phyloP scores from a whole-genome alignment of 2,797 vertebrate genomes.

The Pelochelys cantorii region DNA sequence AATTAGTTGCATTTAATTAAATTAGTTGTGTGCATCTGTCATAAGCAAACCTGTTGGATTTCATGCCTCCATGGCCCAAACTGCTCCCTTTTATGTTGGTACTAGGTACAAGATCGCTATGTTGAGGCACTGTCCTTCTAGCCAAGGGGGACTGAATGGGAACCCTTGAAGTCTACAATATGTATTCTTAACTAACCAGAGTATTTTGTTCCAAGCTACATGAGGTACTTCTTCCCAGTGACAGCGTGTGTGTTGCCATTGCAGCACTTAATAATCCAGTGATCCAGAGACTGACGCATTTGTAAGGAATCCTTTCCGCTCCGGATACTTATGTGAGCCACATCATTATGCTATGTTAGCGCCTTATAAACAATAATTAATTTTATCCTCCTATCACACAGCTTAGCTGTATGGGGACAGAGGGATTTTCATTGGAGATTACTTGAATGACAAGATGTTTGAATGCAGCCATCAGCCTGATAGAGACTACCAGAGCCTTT shows the following conservation, averaged over 20 bases:
- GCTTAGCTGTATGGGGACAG: accelerated
- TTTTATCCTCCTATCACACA: not conserved
- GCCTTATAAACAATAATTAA: not conserved
- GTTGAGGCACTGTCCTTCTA: not conserved
- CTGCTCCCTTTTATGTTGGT: accelerated
- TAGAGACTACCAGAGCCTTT: not conserved
- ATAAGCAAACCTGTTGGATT: not conserved
- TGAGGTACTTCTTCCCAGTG: not conserved
- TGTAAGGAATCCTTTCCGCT: not conserved
- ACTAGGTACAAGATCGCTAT: not conserved
- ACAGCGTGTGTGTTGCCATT: not conserved
- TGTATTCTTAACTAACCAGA: not conserved
- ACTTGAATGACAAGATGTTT: not conserved
- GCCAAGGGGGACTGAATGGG: not conserved
- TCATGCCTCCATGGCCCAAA: not conserved
- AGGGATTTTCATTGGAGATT: not conserved
- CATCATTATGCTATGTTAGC: not conserved
- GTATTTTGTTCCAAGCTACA: accelerated
- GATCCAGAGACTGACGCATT: not conserved
- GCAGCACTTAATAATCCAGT: not conserved
- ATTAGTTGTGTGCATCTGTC: not conserved
- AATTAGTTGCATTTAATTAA: not conserved
- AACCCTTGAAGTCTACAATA: not conserved
- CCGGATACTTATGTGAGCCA: not conserved
- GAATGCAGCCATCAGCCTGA: not conserved